Percentiles rank a stretch among this genome's conserved stretches.
Evolutionary conservation across 2,888 invertebrate species (phyloP).

Genomic region (Caenorhabditis sp.): DNA sequence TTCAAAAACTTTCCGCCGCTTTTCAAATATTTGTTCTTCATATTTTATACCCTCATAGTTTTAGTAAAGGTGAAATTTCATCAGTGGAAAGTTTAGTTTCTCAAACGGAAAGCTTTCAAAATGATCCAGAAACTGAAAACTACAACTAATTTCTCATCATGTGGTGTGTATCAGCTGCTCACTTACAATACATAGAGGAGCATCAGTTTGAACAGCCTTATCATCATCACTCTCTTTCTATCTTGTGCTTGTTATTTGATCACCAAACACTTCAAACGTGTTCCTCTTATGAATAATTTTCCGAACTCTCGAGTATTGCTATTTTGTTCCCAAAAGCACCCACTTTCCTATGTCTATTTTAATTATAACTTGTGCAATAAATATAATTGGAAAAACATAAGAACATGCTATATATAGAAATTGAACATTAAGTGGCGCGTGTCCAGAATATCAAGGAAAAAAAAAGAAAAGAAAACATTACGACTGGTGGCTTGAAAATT

Average conservation of each 20-base stretch:
- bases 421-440: no score
- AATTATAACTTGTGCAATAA: no score
- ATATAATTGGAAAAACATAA: no score
- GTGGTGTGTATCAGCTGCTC: neutral
- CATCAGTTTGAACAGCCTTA: slow-evolving; percentile 25
- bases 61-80: neutral
- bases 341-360: no score
- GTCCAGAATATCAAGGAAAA: slow-evolving; percentile 1
- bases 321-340: no score
- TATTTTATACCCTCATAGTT: neutral
- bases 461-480: slow-evolving; percentile 22
- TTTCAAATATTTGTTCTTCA: slow-evolving; percentile 7
- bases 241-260: neutral
- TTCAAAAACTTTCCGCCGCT: neutral
- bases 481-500: slow-evolving; percentile 24
- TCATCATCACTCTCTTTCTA: neutral
- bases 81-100: neutral
- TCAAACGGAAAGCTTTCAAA: neutral
- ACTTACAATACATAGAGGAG: neutral
- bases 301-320: no score
- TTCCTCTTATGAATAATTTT: no score
- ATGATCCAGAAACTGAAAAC: neutral
- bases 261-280: neutral
- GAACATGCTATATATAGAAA: no score
- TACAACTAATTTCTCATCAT: slow-evolving; percentile 4